phyloP scores from a whole-genome alignment of 1,140 invertebrate species.

The Papilio polyxenes region DNA sequence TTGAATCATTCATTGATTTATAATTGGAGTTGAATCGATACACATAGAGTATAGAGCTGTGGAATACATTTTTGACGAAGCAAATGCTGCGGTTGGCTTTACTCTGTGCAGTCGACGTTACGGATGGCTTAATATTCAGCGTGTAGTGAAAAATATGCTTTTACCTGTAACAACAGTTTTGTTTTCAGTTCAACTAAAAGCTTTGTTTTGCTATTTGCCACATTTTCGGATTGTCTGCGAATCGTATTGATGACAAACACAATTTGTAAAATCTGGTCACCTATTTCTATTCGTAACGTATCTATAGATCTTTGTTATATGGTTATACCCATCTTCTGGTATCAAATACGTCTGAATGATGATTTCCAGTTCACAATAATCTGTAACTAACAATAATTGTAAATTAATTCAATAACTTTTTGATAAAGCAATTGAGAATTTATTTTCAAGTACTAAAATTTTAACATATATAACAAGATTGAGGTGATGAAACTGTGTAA shows the following conservation, averaged over 20 bases:
- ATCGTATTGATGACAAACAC: neutral
- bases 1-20: neutral
- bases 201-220: neutral
- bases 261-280: neutral
- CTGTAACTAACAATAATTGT: too few relatives aligned
- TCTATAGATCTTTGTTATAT: neutral
- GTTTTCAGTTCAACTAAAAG: conserved; percentile 13
- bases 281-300: neutral
- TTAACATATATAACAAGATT: too few relatives aligned
- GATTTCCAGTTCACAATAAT: too few relatives aligned
- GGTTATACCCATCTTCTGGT: too few relatives aligned
- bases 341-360: too few relatives aligned
- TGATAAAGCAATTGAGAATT: too few relatives aligned
- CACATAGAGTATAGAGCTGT: neutral
- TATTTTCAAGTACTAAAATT: too few relatives aligned
- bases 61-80: conserved; percentile 18
- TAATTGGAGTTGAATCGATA: neutral
- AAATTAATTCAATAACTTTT: too few relatives aligned
- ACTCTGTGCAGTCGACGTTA: neutral
- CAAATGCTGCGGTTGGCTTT: neutral
- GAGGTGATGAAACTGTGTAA: too few relatives aligned
- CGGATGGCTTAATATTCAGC: conserved; percentile 22
- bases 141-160: conserved; percentile 19
- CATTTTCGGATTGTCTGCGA: neutral
- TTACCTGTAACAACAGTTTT: neutral